Conservation (phyloP, 2,888 invertebrate genomes). For the Himalopsyche tibetana region DNA sequence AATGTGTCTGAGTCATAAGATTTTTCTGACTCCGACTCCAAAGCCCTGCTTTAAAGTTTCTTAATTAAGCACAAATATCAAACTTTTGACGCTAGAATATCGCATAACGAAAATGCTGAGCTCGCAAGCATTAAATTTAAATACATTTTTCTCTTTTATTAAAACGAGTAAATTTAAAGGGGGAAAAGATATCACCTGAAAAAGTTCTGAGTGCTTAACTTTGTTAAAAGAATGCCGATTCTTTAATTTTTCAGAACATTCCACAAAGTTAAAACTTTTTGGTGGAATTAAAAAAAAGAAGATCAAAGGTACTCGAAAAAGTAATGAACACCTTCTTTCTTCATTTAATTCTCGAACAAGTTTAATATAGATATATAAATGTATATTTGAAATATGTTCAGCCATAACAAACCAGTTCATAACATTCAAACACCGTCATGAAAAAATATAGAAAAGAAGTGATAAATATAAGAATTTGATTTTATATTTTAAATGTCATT, state of each 20-base stretch:
- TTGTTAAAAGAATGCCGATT: neutral
- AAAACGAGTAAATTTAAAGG: neutral
- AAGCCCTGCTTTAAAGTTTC: too few species aligned
- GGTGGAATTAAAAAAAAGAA: neutral
- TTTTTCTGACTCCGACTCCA: too few species aligned
- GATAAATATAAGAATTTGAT: too few species aligned
- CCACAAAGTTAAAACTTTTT: constrained; percentile 7
- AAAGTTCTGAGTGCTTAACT: neutral
- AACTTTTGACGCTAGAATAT: too few species aligned
- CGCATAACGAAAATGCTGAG: too few species aligned
- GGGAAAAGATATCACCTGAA: constrained; percentile 6
- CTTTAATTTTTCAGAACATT: neutral
- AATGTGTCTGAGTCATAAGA: too few species aligned
- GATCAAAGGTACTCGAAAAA: neutral
- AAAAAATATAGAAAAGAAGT: too few species aligned
- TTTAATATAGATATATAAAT: neutral
- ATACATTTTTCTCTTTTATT: neutral
- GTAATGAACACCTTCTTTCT: constrained; percentile 21
- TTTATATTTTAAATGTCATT: too few species aligned
- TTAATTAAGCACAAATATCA: too few species aligned
- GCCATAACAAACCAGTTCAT: neutral
- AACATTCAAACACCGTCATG: neutral
- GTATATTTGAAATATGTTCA: neutral
- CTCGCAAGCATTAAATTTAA: neutral
- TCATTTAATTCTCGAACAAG: neutral